A percentile compares a stretch with the other conserved stretches of the same genome.
These are phyloP conservation scores for Dolichotis patagonum DNA, from an alignment of 2,113 vertebrate genomes.

Conservation along the genomic window DNA sequence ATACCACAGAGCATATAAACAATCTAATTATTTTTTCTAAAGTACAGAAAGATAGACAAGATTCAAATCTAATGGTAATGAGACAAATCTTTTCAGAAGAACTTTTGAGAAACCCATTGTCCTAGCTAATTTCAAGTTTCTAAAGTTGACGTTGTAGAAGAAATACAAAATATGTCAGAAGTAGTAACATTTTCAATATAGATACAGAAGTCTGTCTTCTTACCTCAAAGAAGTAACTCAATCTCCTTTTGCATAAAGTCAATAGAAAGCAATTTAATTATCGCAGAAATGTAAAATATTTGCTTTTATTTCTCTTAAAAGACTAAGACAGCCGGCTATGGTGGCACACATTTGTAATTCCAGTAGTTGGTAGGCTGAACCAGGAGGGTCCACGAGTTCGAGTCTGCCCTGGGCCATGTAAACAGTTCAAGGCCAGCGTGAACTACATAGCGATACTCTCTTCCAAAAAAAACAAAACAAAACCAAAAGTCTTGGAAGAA, in stretches of 20 bases:
- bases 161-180: constrained; percentile 71
- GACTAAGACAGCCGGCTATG: background rate
- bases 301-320: constrained; percentile 60
- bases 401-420: background rate
- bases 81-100: constrained; percentile 71
- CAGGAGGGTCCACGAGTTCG: background rate
- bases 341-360: background rate
- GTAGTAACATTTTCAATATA: constrained; percentile 52
- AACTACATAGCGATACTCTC: background rate
- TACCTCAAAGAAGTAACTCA: constrained; percentile 59
- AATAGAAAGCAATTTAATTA: constrained; percentile 65
- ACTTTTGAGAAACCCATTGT: constrained; percentile 60
- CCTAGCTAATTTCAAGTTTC: constrained; percentile 65
- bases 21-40: constrained; percentile 6
- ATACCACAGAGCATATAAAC: background rate
- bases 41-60: background rate
- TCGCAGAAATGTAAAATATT: background rate
- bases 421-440: background rate
- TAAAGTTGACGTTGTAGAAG: constrained; percentile 72
- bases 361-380: background rate
- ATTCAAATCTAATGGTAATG: constrained; percentile 47
- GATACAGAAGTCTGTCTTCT: constrained; percentile 75
- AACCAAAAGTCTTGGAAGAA: background rate
- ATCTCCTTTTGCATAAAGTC: constrained; percentile 53
- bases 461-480: background rate